Conservation (phyloP, 2,113 vertebrate species). For the Ochotona curzoniae region DNA sequence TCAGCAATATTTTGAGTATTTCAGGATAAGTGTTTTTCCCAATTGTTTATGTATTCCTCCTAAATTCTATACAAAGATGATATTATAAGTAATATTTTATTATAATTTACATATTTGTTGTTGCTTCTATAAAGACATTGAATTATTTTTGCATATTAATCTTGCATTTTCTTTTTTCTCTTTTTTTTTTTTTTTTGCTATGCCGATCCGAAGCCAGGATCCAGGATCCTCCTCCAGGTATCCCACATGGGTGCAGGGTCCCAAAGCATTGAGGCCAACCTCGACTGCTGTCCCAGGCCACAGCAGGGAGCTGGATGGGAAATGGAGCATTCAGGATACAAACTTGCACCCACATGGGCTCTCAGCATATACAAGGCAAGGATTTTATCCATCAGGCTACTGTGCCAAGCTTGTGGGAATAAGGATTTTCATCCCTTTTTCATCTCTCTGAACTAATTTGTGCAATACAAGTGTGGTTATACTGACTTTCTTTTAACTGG, state of each 20-base stretch:
- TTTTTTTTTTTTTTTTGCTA: neutral
- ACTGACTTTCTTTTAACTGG: neutral
- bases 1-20: neutral
- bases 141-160: neutral
- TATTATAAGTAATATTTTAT: neutral
- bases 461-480: neutral
- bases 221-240: no score
- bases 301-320: no score
- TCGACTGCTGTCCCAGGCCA: no score
- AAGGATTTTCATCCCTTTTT: neutral
- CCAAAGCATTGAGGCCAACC: no score
- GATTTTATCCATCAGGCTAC: no score
- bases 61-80: neutral
- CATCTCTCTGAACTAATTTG: neutral
- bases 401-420: no score
- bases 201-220: no score
- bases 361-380: no score
- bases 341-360: no score
- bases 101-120: neutral
- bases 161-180: neutral
- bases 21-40: no score
- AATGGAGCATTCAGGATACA: no score
- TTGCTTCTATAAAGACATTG: neutral
- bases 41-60: neutral
- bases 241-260: no score